These are phyloP conservation scores for Drosophila setifemur DNA, from an alignment of 1,140 invertebrate species.

Conservation along the genomic window DNA sequence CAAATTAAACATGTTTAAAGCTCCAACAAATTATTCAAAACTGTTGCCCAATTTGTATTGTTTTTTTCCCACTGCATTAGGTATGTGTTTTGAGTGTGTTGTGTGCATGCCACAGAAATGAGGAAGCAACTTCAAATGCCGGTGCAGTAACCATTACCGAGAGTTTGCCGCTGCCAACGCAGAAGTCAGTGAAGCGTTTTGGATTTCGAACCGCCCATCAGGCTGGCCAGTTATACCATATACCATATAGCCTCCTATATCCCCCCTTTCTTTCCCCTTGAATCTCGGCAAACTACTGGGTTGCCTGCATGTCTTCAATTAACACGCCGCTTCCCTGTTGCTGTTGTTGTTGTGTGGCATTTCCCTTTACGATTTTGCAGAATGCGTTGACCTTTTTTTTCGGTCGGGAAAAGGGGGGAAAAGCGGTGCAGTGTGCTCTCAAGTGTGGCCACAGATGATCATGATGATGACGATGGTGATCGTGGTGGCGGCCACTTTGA, in stretches of 20 bases:
- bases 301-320: constrained; percentile 72
- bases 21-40: too few relatives aligned
- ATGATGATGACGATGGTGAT: constrained; percentile 42
- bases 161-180: constrained; percentile 48
- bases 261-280: background rate
- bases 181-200: constrained; percentile 75
- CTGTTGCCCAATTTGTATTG: too few relatives aligned
- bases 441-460: constrained; percentile 63
- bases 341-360: constrained; percentile 66
- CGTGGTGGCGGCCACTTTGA: constrained; percentile 66
- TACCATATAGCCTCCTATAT: background rate
- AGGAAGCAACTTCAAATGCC: constrained; percentile 63
- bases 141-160: constrained; percentile 34
- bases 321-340: constrained; percentile 70
- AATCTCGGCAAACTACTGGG: constrained; percentile 14
- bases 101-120: constrained; percentile 66
- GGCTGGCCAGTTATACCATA: constrained; percentile 34
- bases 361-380: constrained; percentile 64
- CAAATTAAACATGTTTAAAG: too few relatives aligned
- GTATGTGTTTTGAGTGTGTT: too few relatives aligned
- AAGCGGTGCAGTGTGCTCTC: constrained; percentile 52
- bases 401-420: background rate
- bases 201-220: constrained; percentile 68
- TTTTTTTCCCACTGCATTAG: constrained; percentile 24
- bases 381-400: constrained; percentile 73